These are phyloP conservation scores for Microchirus variegatus DNA, from an alignment of 2,797 vertebrate species.

Conservation along the genomic window DNA sequence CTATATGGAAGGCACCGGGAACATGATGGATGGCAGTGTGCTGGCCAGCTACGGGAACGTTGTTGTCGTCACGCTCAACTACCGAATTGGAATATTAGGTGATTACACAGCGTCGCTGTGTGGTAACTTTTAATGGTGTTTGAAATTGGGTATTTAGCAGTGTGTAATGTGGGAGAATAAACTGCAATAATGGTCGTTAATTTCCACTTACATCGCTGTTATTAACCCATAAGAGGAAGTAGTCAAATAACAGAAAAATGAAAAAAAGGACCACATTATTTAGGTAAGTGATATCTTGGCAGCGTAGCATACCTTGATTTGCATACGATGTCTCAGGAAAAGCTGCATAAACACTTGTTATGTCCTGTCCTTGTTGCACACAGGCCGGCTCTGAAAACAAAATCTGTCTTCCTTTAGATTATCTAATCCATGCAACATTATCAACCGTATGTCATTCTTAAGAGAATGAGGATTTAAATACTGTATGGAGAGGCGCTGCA, in stretches of 20 bases:
- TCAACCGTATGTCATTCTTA: slow-evolving; percentile 36
- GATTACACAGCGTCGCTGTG: slow-evolving; percentile 60
- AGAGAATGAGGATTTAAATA: slow-evolving; percentile 52
- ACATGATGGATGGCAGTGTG: slow-evolving; percentile 98
- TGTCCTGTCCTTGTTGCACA: slow-evolving; percentile 42
- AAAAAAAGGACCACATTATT: slow-evolving; percentile 4
- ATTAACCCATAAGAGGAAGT: slow-evolving; percentile 16
- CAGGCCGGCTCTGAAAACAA: slow-evolving; percentile 28
- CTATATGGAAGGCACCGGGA: slow-evolving; percentile 99
- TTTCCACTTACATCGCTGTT: slow-evolving; percentile 28
- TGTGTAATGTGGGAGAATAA: slow-evolving; percentile 30
- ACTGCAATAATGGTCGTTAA: slow-evolving; percentile 21
- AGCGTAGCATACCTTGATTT: slow-evolving; percentile 37
- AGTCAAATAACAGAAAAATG: slow-evolving; percentile 28
- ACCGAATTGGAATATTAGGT: slow-evolving; percentile 97
- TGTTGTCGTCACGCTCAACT: slow-evolving; percentile 98
- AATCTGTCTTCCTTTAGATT: slow-evolving; percentile 45
- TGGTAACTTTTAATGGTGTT: slow-evolving; percentile 29
- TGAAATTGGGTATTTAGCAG: slow-evolving; percentile 29
- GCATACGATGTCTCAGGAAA: slow-evolving; percentile 42
- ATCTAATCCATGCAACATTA: slow-evolving; percentile 54
- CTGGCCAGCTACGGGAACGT: slow-evolving; percentile 98
- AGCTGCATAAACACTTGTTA: slow-evolving; percentile 17
- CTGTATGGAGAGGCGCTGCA: slow-evolving; percentile 23
- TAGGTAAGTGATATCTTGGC: slow-evolving; percentile 12